Base-by-base conservation (phyloP, 2,888 invertebrate species). In the Torymus tubicola region DNA sequence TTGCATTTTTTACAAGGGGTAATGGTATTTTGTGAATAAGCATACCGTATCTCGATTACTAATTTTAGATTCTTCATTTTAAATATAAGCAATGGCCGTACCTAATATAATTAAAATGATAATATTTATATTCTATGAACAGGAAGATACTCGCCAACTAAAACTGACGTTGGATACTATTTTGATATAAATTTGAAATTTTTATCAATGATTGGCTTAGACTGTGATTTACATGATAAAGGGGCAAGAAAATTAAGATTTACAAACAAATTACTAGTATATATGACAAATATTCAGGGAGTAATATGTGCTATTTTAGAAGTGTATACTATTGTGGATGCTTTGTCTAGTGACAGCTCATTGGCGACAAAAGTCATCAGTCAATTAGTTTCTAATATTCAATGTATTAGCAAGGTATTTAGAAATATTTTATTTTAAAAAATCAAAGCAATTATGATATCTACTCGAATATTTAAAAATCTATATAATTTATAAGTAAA, bases 101-200 rank as follows among this genome's bases (percentile, higher is more conserved):
- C 4, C 2, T 31, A 4, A 31, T 31, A 31, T 4, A 31, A 31
- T 2, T 31, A 31, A 31, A 31, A 31, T 31, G 31, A 31, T 31
- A 31, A 31, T 31, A 31, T 31, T 31, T 31, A 31, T 31, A 31
- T 31, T 31, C 4, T 4, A 31, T 31, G 31, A 31, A 31, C 31
- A 31, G 31, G 31, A 31, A 4, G 4, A 31, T 31, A 31, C 31
- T 31, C 52, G 0, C 4, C 11, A 58, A 58, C 2, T 14, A 1
- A n/a, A 31, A n/a, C 14, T n/a, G 10, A 58, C 42, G 16, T 58
- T 16, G 18, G 13, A 1, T 14, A 70, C 12, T 70, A 58, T 18
- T 70, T 70, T 42, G 11, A 14, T 18, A 16, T 69, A 11, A 69
- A 69, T 58, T 12, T 69, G 2, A 69, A 69, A 69, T 69, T 69